Percentiles rank a stretch among this genome's conserved stretches.
Evolutionary conservation across 1,140 invertebrate species (phyloP).

Genomic region (Lithobius niger): DNA sequence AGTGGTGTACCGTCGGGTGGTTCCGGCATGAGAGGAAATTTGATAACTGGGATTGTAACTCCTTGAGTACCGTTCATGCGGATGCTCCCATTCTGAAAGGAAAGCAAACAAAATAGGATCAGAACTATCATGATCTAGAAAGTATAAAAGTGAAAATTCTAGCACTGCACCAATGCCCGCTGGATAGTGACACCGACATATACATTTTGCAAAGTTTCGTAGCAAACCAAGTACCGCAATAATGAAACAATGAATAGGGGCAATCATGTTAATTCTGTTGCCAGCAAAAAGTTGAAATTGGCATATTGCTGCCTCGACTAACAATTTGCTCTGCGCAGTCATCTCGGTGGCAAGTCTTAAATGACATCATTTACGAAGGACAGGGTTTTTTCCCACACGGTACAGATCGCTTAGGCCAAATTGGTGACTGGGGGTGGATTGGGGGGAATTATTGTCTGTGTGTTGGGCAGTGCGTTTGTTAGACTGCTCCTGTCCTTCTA

Average conservation of each 20-base stretch:
- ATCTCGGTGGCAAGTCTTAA: too few species aligned
- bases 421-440: too few species aligned
- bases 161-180: neutral
- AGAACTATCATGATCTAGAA: neutral
- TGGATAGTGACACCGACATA: neutral
- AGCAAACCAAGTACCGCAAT: neutral
- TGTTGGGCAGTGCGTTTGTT: too few species aligned
- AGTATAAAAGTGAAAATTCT: neutral
- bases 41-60: slow-evolving; percentile 1
- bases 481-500: too few species aligned
- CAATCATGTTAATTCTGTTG: neutral
- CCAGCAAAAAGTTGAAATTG: neutral
- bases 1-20: slow-evolving; percentile 12
- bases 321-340: too few species aligned
- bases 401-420: too few species aligned
- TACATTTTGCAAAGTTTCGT: neutral
- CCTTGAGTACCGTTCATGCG: neutral
- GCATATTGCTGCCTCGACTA: too few species aligned
- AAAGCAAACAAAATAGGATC: neutral
- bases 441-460: too few species aligned
- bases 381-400: too few species aligned
- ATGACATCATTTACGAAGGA: too few species aligned
- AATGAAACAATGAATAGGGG: neutral
- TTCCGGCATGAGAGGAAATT: slow-evolving; percentile 1
- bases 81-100: slow-evolving; percentile 9